Conservation (phyloP, 2,888 invertebrate species). For the Thysanoteuthis rhombus region DNA sequence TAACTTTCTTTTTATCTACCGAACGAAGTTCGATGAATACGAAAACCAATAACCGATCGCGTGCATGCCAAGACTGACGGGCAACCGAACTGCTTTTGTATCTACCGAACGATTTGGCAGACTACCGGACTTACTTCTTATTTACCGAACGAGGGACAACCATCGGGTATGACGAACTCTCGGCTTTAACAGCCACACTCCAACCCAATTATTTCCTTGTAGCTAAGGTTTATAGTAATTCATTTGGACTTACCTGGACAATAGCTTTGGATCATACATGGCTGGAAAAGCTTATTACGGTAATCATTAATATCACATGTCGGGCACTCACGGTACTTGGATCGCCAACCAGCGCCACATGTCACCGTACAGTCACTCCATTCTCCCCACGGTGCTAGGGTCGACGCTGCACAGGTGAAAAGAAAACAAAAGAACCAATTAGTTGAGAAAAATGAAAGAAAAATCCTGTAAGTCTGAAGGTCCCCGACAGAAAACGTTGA, state of each 20-base stretch:
- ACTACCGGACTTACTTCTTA: no score
- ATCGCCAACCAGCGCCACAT: slow-evolving; percentile 59
- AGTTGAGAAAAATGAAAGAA: neutral
- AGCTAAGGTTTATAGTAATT: neutral
- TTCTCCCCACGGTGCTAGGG: slow-evolving; percentile 46
- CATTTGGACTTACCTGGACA: slow-evolving; percentile 53
- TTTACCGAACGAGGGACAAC: no score
- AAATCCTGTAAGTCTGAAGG: no score
- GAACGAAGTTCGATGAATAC: no score
- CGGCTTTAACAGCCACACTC: no score
- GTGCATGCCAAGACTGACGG: no score
- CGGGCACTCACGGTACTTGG: slow-evolving; percentile 51
- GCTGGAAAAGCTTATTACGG: slow-evolving; percentile 50
- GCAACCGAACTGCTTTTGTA: no score
- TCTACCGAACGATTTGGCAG: no score
- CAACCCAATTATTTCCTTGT: neutral
- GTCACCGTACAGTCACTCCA: slow-evolving; percentile 58
- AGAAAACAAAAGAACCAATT: neutral
- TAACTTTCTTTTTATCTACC: no score
- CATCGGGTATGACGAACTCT: no score
- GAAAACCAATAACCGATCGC: no score
- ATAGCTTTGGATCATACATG: slow-evolving; percentile 56
- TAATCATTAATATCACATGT: slow-evolving; percentile 53
- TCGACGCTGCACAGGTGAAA: slow-evolving; percentile 20
- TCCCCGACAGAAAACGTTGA: no score